A percentile compares a stretch with the other conserved stretches of the same genome.
These are phyloP conservation scores for Drosophila funebris DNA, from an alignment of 1,140 invertebrate genomes.

Conservation along the genomic window DNA sequence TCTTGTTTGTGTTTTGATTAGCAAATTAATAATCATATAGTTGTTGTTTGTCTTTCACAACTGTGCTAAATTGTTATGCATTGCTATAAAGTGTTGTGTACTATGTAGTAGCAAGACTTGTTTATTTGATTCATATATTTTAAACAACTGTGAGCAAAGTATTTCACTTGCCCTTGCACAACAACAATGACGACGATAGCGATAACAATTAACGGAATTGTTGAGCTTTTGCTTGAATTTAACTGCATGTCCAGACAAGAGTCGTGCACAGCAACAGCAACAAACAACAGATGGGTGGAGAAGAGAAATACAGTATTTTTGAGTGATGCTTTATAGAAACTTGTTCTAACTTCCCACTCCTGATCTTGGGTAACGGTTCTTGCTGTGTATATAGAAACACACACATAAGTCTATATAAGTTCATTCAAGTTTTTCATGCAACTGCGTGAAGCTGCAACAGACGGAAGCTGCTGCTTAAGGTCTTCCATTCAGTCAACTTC, in stretches of 20 bases:
- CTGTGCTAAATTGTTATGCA: conserved; percentile 58
- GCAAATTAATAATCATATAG: conserved; percentile 63
- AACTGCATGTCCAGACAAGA: no score
- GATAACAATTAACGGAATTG: neutral
- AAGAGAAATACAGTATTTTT: neutral
- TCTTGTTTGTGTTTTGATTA: conserved; percentile 73
- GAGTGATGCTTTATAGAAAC: neutral
- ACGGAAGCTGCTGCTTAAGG: conserved; percentile 49
- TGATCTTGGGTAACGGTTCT: conserved; percentile 24
- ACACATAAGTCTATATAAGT: conserved; percentile 21
- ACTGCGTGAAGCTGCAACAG: conserved; percentile 12
- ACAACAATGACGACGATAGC: conserved; percentile 41
- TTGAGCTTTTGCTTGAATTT: conserved; percentile 2
- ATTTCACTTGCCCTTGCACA: conserved; percentile 72
- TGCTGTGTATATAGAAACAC: neutral
- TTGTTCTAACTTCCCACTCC: neutral
- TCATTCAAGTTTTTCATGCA: conserved; percentile 56
- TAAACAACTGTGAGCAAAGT: conserved; percentile 53
- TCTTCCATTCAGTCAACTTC: conserved; percentile 52
- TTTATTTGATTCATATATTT: conserved; percentile 70
- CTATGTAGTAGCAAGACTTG: conserved; percentile 24
- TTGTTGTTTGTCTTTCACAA: conserved; percentile 46
- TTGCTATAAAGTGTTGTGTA: conserved; percentile 33
- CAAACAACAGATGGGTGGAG: neutral
- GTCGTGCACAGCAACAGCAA: no score